Evolutionary conservation across 2,888 invertebrate genomes (phyloP).

Genomic region (Athrips mouffetella): DNA sequence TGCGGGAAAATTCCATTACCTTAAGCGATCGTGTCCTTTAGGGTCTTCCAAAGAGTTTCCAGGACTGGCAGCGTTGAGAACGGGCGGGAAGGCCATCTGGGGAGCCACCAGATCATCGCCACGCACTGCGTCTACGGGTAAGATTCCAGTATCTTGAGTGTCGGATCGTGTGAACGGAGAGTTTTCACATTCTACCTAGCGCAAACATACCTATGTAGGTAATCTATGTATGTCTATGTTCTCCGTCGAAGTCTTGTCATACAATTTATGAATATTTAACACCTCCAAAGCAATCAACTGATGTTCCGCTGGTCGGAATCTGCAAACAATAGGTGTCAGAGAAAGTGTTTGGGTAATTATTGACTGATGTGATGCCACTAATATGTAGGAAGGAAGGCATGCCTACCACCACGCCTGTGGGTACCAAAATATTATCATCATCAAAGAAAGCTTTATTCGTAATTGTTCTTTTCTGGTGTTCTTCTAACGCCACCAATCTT

Average conservation of each 20-base stretch:
- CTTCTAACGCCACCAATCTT: too few relatives aligned
- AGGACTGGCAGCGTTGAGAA: conserved; percentile 84
- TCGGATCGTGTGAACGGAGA: too few relatives aligned
- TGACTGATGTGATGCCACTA: conserved; percentile 8
- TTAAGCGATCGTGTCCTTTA: background rate
- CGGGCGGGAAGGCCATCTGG: conserved; percentile 79
- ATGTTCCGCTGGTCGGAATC: conserved; percentile 12
- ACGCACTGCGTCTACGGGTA: too few relatives aligned
- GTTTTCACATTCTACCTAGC: too few relatives aligned
- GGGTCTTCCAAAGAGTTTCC: conserved; percentile 78
- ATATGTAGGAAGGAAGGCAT: too few relatives aligned
- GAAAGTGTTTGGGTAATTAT: conserved; percentile 19
- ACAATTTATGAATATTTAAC: conserved; percentile 13
- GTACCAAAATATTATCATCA: too few relatives aligned
- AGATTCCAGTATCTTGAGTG: too few relatives aligned
- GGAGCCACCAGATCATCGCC: too few relatives aligned
- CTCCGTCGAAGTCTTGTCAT: background rate
- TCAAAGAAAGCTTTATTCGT: too few relatives aligned
- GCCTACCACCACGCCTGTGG: too few relatives aligned
- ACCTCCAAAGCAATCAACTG: conserved; percentile 5
- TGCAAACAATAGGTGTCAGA: conserved; percentile 25
- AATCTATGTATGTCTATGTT: background rate
- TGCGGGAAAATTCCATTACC: conserved; percentile 73
- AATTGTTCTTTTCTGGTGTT: too few relatives aligned
- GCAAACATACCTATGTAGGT: too few relatives aligned